A percentile compares a stretch with the other conserved stretches of the same genome.
phyloP scores from a whole-genome alignment of 2,888 invertebrate genomes.

The Drosophila tanythrix region DNA sequence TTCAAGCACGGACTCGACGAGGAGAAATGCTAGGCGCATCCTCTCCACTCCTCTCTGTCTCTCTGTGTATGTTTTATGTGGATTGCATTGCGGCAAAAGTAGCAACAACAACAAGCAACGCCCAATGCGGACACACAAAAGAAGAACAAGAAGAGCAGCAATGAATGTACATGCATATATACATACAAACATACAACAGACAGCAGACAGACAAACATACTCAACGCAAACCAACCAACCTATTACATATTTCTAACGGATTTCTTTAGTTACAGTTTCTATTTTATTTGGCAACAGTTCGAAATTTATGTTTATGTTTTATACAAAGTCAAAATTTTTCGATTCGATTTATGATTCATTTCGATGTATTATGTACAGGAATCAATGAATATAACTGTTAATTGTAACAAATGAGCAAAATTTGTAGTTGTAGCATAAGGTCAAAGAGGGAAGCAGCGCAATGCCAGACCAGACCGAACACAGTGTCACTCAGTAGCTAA shows the following conservation, averaged over 20 bases:
- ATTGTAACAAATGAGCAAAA: slow-evolving; percentile 38
- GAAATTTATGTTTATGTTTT: slow-evolving; percentile 62
- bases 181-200: slow-evolving; percentile 43
- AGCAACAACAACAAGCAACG: slow-evolving; percentile 27
- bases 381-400: slow-evolving; percentile 51
- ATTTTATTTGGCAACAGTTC: slow-evolving; percentile 45
- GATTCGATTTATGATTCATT: slow-evolving; percentile 36
- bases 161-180: slow-evolving; percentile 26
- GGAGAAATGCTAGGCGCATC: slow-evolving; percentile 92
- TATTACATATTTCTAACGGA: slow-evolving; percentile 51
- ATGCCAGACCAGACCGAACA: slow-evolving; percentile 19
- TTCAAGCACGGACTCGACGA: slow-evolving; percentile 98
- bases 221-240: slow-evolving; percentile 57
- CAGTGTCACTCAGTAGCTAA: slow-evolving; percentile 55
- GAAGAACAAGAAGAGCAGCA: slow-evolving; percentile 19
- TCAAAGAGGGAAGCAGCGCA: slow-evolving; percentile 31
- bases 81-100: slow-evolving; percentile 4
- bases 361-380: slow-evolving; percentile 43
- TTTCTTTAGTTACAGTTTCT: slow-evolving; percentile 57
- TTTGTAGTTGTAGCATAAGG: slow-evolving; percentile 51
- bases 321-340: slow-evolving; percentile 40
- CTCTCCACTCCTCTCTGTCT: slow-evolving; percentile 4
- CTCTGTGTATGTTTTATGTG: slow-evolving; percentile 21
- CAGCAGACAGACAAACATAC: slow-evolving; percentile 53
- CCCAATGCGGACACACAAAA: slow-evolving; percentile 23